Evolutionary conservation across 1,140 invertebrate genomes (phyloP).

Genomic region (Adoxophyes honmai): DNA sequence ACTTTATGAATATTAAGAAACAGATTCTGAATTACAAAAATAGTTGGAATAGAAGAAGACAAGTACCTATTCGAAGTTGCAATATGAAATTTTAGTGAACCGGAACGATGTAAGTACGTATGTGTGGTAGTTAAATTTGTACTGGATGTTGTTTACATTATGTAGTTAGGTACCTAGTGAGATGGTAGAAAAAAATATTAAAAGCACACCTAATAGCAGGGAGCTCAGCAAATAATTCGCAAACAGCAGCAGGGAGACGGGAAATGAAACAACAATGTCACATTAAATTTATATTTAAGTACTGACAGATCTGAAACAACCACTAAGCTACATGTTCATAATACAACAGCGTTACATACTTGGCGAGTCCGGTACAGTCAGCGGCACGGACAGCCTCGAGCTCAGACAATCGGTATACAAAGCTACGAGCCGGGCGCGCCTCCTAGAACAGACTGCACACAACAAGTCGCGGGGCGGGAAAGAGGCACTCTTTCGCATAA

Average conservation of each 20-base stretch:
- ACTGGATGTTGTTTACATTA: too few relatives aligned
- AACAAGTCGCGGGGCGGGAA: conserved; percentile 8
- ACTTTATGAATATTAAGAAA: too few relatives aligned
- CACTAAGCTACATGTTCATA: conserved; percentile 25
- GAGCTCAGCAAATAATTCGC: conserved; percentile 43
- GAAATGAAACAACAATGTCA: conserved; percentile 71
- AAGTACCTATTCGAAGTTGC: too few relatives aligned
- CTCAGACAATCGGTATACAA: background rate
- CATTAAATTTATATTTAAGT: conserved; percentile 75
- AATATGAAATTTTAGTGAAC: too few relatives aligned
- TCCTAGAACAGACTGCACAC: background rate
- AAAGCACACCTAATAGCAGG: background rate
- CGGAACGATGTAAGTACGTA: too few relatives aligned
- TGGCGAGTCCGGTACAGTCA: conserved; percentile 1
- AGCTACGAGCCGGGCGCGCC: background rate
- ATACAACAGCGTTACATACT: background rate
- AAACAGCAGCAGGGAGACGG: conserved; percentile 26
- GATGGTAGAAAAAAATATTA: too few relatives aligned
- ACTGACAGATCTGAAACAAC: conserved; percentile 64
- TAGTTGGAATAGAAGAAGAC: too few relatives aligned
- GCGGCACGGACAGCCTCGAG: background rate
- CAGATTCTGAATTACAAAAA: too few relatives aligned
- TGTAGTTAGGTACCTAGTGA: too few relatives aligned
- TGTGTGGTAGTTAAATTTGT: too few relatives aligned
- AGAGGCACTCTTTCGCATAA: background rate